Conservation (phyloP, 64 coral and sea anemone species). For the Pachyseris speciosa region DNA sequence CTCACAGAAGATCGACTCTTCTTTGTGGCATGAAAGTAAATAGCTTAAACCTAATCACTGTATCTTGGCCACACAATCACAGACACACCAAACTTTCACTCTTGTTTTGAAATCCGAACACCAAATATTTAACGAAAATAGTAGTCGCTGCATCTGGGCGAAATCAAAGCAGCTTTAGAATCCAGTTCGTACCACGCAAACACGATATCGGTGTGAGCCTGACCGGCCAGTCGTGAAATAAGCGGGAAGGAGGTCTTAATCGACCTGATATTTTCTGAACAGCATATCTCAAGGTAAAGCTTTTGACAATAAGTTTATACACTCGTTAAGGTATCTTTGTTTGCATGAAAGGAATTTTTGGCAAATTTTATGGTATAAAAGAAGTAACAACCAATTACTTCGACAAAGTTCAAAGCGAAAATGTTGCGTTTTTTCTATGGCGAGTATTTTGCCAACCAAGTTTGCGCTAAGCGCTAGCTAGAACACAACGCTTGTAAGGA, state of each 20-base stretch:
- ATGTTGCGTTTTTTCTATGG: neutral
- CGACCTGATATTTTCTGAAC: no score
- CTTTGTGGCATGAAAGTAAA: neutral
- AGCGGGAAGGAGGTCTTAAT: no score
- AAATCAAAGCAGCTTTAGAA: neutral
- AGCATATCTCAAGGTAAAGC: no score
- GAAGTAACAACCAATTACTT: no score
- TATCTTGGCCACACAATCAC: neutral
- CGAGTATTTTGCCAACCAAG: neutral
- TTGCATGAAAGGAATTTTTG: no score
- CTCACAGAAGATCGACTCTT: neutral
- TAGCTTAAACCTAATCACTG: neutral
- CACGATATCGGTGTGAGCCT: neutral
- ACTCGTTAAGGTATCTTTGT: no score
- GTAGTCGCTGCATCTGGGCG: neutral
- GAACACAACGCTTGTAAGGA: no score
- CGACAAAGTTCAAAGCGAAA: no score
- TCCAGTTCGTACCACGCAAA: neutral
- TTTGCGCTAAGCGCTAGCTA: neutral
- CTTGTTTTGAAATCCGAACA: neutral
- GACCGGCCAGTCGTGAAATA: neutral
- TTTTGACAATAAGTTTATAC: no score
- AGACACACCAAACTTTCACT: neutral
- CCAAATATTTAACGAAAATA: neutral
- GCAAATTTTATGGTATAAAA: no score